A percentile compares a stretch with the other conserved stretches of the same genome.
Evolutionary conservation across 2,888 invertebrate genomes (phyloP).

Genomic region (Drosophila fulvimacula): DNA sequence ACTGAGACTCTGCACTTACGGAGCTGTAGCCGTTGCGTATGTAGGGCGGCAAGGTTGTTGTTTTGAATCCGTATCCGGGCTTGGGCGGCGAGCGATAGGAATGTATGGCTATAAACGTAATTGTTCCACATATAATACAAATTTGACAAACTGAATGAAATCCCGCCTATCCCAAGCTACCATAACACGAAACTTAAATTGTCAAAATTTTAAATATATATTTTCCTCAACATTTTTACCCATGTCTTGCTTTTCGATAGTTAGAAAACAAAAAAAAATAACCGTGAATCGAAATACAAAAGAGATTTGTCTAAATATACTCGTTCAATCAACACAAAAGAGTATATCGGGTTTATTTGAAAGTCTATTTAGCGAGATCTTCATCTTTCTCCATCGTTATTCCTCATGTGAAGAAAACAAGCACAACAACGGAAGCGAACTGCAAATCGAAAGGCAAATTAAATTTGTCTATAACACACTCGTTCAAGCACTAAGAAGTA

Average conservation of each 20-base stretch:
- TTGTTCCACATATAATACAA: constrained; percentile 61
- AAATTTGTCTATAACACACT: not conserved
- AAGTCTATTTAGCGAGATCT: not conserved
- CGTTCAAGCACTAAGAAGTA: not conserved
- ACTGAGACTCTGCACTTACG: constrained; percentile 82
- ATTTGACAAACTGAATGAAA: constrained; percentile 22
- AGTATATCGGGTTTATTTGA: not conserved
- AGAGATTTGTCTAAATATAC: not conserved
- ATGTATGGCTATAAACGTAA: constrained; percentile 84
- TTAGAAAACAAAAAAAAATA: not conserved
- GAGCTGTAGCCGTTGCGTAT: constrained; percentile 86
- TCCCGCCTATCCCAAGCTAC: constrained; percentile 11
- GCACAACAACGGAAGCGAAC: not conserved
- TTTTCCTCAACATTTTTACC: not conserved
- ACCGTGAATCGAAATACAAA: not conserved
- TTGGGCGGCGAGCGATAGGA: constrained; percentile 89
- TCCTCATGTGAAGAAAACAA: not conserved
- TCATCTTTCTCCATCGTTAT: not conserved
- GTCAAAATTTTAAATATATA: not conserved
- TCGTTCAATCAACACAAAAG: not conserved
- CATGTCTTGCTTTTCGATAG: not conserved
- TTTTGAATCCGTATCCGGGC: constrained; percentile 91
- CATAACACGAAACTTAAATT: not conserved
- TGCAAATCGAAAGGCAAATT: not conserved
- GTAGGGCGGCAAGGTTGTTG: constrained; percentile 90